phyloP scores from a whole-genome alignment of 2,888 invertebrate genomes.

The Patella caerulea region DNA sequence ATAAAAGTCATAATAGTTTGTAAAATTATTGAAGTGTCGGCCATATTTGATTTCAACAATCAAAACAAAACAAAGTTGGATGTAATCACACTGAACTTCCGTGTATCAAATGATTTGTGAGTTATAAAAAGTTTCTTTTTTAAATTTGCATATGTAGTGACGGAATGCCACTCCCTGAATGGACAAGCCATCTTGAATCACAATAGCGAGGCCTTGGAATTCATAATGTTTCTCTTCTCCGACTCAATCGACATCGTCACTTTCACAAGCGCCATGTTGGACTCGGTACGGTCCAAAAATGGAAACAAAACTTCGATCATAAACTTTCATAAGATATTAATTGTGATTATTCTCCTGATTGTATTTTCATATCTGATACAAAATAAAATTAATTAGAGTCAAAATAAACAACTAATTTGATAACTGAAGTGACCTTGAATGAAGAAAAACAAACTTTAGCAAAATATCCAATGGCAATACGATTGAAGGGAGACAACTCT shows the following conservation, averaged over 20 bases:
- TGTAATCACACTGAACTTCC: neutral
- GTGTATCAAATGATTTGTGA: neutral
- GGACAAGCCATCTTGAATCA: neutral
- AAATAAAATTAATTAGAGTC: conserved; percentile 18
- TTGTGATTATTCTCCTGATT: too few species aligned
- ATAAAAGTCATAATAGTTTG: neutral
- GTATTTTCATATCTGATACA: neutral
- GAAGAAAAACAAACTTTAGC: too few species aligned
- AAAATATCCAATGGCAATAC: neutral
- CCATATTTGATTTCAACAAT: conserved; percentile 6
- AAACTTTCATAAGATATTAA: neutral
- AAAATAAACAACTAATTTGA: neutral
- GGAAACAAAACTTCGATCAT: neutral
- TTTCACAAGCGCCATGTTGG: conserved; percentile 5
- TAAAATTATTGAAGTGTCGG: neutral
- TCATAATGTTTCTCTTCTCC: neutral
- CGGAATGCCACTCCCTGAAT: neutral
- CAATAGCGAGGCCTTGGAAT: neutral
- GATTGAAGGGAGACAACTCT: conserved; percentile 4
- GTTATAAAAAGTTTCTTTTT: neutral
- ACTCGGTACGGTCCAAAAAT: conserved; percentile 7
- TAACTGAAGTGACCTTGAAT: too few species aligned
- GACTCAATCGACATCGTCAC: conserved; percentile 5
- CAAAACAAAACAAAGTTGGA: conserved; percentile 2
- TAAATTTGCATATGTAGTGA: neutral